Evolutionary conservation across 2,797 vertebrate genomes (phyloP).

Genomic region (Agapornis canus): DNA sequence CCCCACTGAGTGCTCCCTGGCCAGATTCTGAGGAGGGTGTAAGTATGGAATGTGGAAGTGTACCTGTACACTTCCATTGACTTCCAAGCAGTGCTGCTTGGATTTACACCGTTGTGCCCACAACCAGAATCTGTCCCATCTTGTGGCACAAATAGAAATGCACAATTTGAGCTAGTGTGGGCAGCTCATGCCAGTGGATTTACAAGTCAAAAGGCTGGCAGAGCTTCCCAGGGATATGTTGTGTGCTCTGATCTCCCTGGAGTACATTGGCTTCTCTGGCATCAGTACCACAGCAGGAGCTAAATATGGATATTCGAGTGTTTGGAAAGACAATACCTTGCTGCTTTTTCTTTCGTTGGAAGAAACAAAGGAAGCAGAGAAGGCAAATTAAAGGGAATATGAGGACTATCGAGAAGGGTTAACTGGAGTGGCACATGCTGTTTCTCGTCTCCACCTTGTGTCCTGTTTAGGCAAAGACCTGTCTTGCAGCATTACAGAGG

Average conservation of each 20-base stretch:
- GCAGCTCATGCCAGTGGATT: not conserved
- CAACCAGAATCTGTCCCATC: not conserved
- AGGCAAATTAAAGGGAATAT: not conserved
- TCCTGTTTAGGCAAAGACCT: slow-evolving; percentile 31
- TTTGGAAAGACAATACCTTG: slow-evolving; percentile 48
- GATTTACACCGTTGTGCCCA: not conserved
- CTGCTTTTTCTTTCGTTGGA: not conserved
- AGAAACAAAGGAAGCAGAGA: slow-evolving; percentile 3
- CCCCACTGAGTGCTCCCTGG: not conserved
- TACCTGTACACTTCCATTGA: not conserved
- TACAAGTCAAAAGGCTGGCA: slow-evolving; percentile 52
- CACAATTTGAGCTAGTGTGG: slow-evolving; percentile 21
- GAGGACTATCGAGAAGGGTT: slow-evolving; percentile 27
- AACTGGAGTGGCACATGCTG: not conserved
- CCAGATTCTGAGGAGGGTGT: not conserved
- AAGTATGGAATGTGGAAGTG: not conserved
- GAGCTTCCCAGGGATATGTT: slow-evolving; percentile 10
- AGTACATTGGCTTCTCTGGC: slow-evolving; percentile 36
- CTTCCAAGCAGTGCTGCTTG: not conserved
- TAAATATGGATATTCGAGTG: slow-evolving; percentile 43
- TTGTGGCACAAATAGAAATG: slow-evolving; percentile 11
- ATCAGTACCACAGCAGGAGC: slow-evolving; percentile 32
- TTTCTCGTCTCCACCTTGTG: slow-evolving; percentile 35
- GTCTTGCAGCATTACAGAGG: slow-evolving; percentile 58
- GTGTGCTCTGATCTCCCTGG: slow-evolving; percentile 19